Evolutionary conservation across 2,888 invertebrate genomes (phyloP), one percentile per base, ranked within the genome.

Genomic region (Dasypogon diadema): DNA sequence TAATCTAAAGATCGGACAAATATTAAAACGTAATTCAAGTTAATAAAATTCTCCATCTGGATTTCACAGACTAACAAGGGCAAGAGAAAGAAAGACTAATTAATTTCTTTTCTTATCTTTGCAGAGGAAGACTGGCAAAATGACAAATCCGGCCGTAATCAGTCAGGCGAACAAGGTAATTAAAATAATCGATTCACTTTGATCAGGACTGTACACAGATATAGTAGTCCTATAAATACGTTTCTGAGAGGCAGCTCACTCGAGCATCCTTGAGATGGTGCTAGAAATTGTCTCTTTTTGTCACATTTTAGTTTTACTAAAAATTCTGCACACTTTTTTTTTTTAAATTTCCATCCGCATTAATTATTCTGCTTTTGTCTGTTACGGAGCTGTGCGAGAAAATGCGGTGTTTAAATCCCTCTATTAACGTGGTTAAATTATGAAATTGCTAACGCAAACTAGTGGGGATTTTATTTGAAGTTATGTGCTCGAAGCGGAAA

Each of bases 41-140:
- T n/a, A n/a, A n/a, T n/a, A n/a, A n/a, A n/a, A n/a, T n/a, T n/a
- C n/a, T n/a, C n/a, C 55, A 55, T 55, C 24, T 24, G 18, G 55
- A n/a, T n/a, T n/a, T n/a, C n/a, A n/a, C n/a, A n/a, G n/a, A n/a
- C n/a, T n/a, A n/a, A n/a, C n/a, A n/a, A n/a, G n/a, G n/a, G n/a
- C n/a, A n/a, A n/a, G n/a, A 72, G 24, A 60, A 55, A 48, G 22
- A 30, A 51, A 77, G 77, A 75, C 76, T 76, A 30, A 54, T 70
- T 51, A 34, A 21, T 76, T 65, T n/a, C 48, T 58, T 76, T 80
- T 78, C 78, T 76, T 77, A 84, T 87, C 86, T 85, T 89, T 89
- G 83, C 88, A 90, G 90, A 89, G 87, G 89, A 89, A 83, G 90
- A 90, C 84, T 90, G 90, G 90, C 90, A 89, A 81, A 88, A 88